These are phyloP conservation scores for Pantelozetes paolii DNA, from an alignment of 2,888 invertebrate genomes.

Conservation along the genomic window DNA sequence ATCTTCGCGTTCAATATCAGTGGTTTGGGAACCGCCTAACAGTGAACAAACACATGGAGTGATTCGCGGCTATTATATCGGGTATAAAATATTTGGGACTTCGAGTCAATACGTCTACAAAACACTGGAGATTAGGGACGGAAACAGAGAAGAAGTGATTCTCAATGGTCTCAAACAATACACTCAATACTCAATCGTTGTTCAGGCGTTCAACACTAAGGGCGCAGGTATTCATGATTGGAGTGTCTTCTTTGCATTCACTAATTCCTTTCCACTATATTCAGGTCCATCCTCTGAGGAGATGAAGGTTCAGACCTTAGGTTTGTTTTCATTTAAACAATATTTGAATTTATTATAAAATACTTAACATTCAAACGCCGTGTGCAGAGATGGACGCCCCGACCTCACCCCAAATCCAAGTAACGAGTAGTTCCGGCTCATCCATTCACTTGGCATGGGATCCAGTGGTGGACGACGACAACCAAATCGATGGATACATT, in stretches of 20 bases:
- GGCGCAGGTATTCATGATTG: constrained; percentile 51
- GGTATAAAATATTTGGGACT: constrained; percentile 50
- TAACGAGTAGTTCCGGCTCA: constrained; percentile 44
- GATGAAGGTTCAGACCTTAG: constrained; percentile 39
- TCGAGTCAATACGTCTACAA: constrained; percentile 51
- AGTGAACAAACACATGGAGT: constrained; percentile 51
- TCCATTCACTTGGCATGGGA: constrained; percentile 47
- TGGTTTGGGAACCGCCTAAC: constrained; percentile 53
- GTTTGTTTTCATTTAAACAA: constrained; percentile 11
- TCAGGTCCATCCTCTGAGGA: constrained; percentile 40
- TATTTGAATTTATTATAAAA: not conserved
- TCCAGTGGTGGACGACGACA: constrained; percentile 32
- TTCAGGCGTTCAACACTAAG: constrained; percentile 53
- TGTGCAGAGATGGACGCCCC: constrained; percentile 45
- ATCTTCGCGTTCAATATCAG: constrained; percentile 52
- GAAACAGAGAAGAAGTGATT: constrained; percentile 44
- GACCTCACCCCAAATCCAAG: constrained; percentile 45
- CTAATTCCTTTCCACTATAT: not conserved
- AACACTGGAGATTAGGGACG: constrained; percentile 48
- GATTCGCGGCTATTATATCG: constrained; percentile 54
- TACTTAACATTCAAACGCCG: not conserved
- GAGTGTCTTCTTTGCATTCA: not conserved
- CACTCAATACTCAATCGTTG: constrained; percentile 53
- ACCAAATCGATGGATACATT: constrained; percentile 42
- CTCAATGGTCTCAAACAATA: constrained; percentile 45